A percentile compares a stretch with the other conserved stretches of the same genome.
Conservation (phyloP, 2,797 vertebrate species). For the Mormyrops attenuatus region DNA sequence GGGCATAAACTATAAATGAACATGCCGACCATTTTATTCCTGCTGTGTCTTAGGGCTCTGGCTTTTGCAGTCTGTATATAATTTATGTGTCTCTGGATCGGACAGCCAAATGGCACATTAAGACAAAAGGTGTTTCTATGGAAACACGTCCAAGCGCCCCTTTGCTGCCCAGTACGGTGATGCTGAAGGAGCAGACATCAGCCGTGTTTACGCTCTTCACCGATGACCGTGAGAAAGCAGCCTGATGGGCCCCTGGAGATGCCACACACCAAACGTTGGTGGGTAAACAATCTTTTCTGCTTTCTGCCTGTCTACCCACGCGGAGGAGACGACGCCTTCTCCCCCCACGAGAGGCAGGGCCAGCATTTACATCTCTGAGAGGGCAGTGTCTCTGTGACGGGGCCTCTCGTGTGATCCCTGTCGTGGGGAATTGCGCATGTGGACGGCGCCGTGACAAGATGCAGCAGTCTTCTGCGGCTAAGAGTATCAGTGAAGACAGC, state of each 20-base stretch:
- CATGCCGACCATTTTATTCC: slow-evolving; percentile 2
- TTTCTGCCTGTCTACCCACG: not conserved
- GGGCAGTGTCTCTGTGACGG: not conserved
- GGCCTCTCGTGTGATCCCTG: not conserved
- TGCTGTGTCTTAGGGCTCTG: not conserved
- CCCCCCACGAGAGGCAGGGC: not conserved
- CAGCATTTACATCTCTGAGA: not conserved
- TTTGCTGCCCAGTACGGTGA: not conserved
- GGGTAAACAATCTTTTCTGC: slow-evolving; percentile 3
- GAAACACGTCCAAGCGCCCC: not conserved
- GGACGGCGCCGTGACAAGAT: not conserved
- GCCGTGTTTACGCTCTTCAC: slow-evolving; percentile 15
- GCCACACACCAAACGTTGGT: not conserved
- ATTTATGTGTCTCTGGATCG: slow-evolving; percentile 22
- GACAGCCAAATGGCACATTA: slow-evolving; percentile 11
- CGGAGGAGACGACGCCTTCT: not conserved
- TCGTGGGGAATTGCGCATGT: not conserved
- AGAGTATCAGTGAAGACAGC: not conserved
- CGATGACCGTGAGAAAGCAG: slow-evolving; percentile 19
- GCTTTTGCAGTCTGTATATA: slow-evolving; percentile 6
- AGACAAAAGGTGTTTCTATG: slow-evolving; percentile 18
- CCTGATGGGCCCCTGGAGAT: not conserved
- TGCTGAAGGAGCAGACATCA: not conserved
- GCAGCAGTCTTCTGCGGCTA: not conserved
- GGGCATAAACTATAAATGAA: slow-evolving; percentile 19